Evolutionary conservation across 2,797 vertebrate genomes (phyloP), one percentile per base, ranked within the genome.

Genomic region (Thalassophryne amazonica): DNA sequence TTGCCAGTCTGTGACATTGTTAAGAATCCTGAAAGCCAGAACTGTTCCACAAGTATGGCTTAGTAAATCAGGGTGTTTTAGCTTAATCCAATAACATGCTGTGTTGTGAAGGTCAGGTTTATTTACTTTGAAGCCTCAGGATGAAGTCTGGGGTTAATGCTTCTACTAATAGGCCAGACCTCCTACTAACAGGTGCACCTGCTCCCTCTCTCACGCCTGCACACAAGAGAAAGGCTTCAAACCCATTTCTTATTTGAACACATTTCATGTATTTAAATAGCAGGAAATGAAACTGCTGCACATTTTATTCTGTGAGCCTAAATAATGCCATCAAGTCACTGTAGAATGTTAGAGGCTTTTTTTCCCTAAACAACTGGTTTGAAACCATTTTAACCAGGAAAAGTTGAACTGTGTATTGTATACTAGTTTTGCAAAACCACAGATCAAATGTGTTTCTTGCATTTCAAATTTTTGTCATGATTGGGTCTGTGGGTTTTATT

Each of bases 201-300:
- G 36, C 13, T 51, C n/a, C 15, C 21, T 46, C 11, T 34, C 17
- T 38, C 10, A 13, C 9, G 19, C 18, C 14, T 12, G 33, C 25
- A 38, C 4, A 36, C 11, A 12, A 9, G 12, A 33, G 13, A 42
- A 12, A 17, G 16, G 11, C 13, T 5, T 24, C 9, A 38, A 11
- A 39, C 1, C 4, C 5, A 6, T 7, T 20, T 11, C 7, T 50
- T 14, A 41, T 45, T 51, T 61, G 10, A 59, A 32, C 57, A 25
- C 13, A 5, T 39, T 19, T 18, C 3, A 17, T 46, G 2, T 2
- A 9, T 48, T 38, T 34, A 10, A 32, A 8, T 5, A 21, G 3
- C 11, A 50, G 51, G 57, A 75, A 67, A 14, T 66, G 62, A 73
- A 78, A 71, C 24, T 1, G 4, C 1, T 13, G 12, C 22, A 4